A percentile compares a stretch with the other conserved stretches of the same genome.
Evolutionary conservation across 2,797 vertebrate species (phyloP).

Genomic region (Apogon hyalosoma): DNA sequence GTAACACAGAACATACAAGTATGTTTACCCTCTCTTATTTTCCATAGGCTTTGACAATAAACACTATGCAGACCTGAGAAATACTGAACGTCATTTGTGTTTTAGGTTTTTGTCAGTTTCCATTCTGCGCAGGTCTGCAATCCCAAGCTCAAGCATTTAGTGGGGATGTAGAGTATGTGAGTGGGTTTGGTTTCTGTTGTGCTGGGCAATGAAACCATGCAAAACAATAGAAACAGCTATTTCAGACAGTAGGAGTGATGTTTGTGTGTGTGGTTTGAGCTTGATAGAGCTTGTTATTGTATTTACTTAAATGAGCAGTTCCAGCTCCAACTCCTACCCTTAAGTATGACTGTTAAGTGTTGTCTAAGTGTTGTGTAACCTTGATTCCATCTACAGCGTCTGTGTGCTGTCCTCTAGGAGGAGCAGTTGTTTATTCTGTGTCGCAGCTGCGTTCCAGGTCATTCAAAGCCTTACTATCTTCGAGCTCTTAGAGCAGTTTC

Average conservation of each 20-base stretch:
- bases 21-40: conserved; percentile 57
- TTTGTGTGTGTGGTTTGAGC: conserved; percentile 60
- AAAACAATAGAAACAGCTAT: conserved; percentile 49
- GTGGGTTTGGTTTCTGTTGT: conserved; percentile 68
- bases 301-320: conserved; percentile 60
- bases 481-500: conserved; percentile 85
- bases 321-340: conserved; percentile 56
- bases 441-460: conserved; percentile 67
- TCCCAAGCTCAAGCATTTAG: conserved; percentile 56
- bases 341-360: conserved; percentile 71
- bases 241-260: conserved; percentile 64
- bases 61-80: conserved; percentile 77
- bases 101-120: conserved; percentile 46
- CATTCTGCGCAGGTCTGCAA: conserved; percentile 59
- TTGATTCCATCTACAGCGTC: conserved; percentile 62
- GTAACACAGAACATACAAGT: conserved; percentile 55
- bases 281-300: conserved; percentile 61
- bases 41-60: conserved; percentile 73
- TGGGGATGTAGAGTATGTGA: conserved; percentile 62
- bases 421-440: conserved; percentile 60
- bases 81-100: conserved; percentile 45
- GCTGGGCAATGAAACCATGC: conserved; percentile 60
- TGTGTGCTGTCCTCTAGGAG: conserved; percentile 71
- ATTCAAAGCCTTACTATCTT: conserved; percentile 76
- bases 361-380: conserved; percentile 73